Conservation (phyloP, 2,113 vertebrate species). For the Gobio gobio region DNA sequence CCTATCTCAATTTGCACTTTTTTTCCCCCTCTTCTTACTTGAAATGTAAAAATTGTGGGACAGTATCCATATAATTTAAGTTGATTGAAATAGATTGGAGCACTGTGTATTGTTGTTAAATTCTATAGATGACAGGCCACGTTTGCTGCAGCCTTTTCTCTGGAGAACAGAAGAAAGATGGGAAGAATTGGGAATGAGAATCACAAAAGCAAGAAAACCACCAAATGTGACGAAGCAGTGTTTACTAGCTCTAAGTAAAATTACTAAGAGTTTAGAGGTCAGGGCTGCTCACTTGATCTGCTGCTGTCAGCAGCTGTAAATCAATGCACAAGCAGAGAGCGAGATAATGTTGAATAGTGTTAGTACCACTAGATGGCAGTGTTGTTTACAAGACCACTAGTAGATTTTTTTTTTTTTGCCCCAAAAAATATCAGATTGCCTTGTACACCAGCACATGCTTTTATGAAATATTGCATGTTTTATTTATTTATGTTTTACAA, state of each 20-base stretch:
- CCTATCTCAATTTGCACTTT: not conserved
- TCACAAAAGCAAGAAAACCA: not conserved
- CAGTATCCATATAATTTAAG: not conserved
- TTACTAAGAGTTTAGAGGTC: not conserved
- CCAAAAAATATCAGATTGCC: not conserved
- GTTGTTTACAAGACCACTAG: not conserved
- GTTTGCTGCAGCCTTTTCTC: not conserved
- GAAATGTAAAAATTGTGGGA: not conserved
- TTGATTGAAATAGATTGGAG: not conserved
- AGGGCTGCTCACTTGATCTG: not conserved
- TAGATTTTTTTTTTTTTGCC: not conserved
- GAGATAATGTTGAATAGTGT: not conserved
- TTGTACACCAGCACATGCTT: not conserved
- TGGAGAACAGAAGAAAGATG: not conserved
- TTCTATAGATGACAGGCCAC: not conserved
- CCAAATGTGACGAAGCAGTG: not conserved
- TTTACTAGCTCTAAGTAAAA: not conserved
- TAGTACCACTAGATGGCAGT: conserved; percentile 1
- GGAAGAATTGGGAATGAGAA: not conserved
- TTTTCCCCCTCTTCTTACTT: not conserved
- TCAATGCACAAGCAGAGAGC: not conserved
- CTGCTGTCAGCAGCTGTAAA: not conserved
- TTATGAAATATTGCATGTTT: not conserved
- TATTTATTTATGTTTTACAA: too few relatives aligned
- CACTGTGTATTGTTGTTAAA: not conserved